A percentile compares a stretch with the other conserved stretches of the same genome.
Evolutionary conservation across 1,140 invertebrate species (phyloP).

Genomic region (Goniozus legneri): DNA sequence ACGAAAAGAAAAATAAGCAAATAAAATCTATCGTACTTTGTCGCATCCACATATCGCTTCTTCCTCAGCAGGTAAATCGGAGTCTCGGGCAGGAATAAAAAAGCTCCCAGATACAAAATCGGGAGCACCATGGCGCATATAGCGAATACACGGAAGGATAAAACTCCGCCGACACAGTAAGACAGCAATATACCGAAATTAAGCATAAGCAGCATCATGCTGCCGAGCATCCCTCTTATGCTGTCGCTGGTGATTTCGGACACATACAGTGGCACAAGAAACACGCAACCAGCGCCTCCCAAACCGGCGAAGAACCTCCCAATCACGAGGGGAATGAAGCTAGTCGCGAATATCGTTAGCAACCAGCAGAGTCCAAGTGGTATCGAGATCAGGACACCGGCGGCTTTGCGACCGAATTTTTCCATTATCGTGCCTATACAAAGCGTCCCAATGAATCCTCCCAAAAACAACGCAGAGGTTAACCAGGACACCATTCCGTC

Average conservation of each 20-base stretch:
- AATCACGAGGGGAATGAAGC: constrained; percentile 31
- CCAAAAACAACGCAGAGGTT: constrained; percentile 41
- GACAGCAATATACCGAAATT: constrained; percentile 59
- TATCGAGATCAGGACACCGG: constrained; percentile 33
- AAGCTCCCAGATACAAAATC: constrained; percentile 46
- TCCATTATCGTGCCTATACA: constrained; percentile 38
- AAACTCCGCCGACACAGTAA: constrained; percentile 57
- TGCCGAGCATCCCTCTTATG: constrained; percentile 58
- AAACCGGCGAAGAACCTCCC: constrained; percentile 50
- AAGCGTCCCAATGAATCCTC: constrained; percentile 35
- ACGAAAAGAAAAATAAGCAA: no score
- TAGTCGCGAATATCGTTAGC: constrained; percentile 39
- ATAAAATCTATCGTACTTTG: constrained; percentile 39
- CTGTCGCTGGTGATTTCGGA: constrained; percentile 58
- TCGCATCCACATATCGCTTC: constrained; percentile 37
- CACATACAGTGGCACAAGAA: constrained; percentile 58
- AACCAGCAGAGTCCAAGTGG: constrained; percentile 39
- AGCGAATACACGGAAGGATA: constrained; percentile 53
- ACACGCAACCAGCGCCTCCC: constrained; percentile 50
- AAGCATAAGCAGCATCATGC: constrained; percentile 52
- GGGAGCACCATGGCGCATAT: constrained; percentile 46
- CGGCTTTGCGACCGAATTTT: constrained; percentile 43
- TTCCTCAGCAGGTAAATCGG: constrained; percentile 51
- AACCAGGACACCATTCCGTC: constrained; percentile 52
- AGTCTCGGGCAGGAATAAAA: constrained; percentile 60